Evolutionary conservation across 2,888 invertebrate genomes (phyloP), one percentile per base, ranked within the genome.

Genomic region (Mesoligia furuncula): DNA sequence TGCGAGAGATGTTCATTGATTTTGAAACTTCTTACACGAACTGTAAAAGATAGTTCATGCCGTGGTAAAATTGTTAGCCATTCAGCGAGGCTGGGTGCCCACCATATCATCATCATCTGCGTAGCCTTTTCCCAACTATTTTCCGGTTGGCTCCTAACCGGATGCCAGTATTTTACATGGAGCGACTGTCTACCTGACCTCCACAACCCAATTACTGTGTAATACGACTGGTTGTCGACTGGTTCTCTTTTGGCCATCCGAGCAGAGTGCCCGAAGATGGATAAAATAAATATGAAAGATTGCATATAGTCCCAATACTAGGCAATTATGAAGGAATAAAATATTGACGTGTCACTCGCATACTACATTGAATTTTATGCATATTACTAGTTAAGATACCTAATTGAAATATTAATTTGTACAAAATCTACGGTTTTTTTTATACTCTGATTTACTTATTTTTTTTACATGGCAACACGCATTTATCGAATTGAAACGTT

Each of bases 371-470:
- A 80, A 74, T 73, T 72, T 71, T 67, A 88, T 82, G 85, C 87
- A 87, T 88, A 88, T 84, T 88, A 84, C 74, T 87, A 87, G 77
- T 39, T 87, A 88, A 86, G 84, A 57, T 72, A 65, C 73, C 75
- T 81, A 77, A 77, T 81, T 81, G 54, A 83, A 80, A 79, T 74
- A 81, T 78, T 83, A 81, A 85, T 85, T 82, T 87, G 83, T 88
- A 86, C 81, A 86, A 88, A 87, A 80, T 79, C 75, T 75, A 73
- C 20, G 24, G 69, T 75, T 85, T 86, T 79, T 31, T 61, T 71
- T 39, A 77, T 84, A 70, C 59, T 84, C 17, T 65, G 27, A 66
- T 80, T 72, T 87, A 71, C 72, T n/a, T 73, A 42, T 79, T 82
- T 82, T 73, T 81, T 80, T 83, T 61, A 80, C 79, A 83, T 88